phyloP scores from a whole-genome alignment of 2,797 vertebrate genomes.

The Chloroceryle amazona region DNA sequence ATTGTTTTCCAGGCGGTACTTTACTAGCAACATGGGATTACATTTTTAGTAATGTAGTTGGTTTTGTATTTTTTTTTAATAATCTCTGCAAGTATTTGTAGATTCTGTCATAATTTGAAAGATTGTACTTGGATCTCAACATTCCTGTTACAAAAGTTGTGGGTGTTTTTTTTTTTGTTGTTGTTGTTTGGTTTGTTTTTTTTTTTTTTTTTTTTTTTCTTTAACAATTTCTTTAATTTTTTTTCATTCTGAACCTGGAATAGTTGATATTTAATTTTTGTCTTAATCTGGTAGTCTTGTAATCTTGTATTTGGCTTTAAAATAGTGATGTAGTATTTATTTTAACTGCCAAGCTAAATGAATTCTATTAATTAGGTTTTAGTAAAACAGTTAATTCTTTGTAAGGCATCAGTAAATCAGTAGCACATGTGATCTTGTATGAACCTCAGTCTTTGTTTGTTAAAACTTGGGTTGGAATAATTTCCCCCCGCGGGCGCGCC shows the following conservation, averaged over 20 bases:
- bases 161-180: background rate
- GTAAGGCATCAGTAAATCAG: conserved; percentile 47
- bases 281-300: background rate
- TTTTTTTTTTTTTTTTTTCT: background rate
- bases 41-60: background rate
- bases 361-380: conserved; percentile 34
- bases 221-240: background rate
- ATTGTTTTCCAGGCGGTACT: background rate
- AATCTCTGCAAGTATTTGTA: background rate
- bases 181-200: too few relatives aligned
- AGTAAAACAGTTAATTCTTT: conserved; percentile 42
- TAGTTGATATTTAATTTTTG: background rate
- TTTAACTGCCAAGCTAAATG: background rate
- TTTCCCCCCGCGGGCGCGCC: background rate
- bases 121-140: background rate
- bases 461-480: conserved; percentile 68
- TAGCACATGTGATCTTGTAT: conserved; percentile 43
- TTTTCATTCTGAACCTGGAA: background rate
- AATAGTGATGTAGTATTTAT: background rate
- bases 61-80: background rate
- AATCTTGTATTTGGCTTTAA: background rate
- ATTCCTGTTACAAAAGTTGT: background rate
- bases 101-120: background rate
- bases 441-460: conserved; percentile 59
- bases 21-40: background rate